phyloP scores from a whole-genome alignment of 2,888 invertebrate species.

The Ophion ellenae region DNA sequence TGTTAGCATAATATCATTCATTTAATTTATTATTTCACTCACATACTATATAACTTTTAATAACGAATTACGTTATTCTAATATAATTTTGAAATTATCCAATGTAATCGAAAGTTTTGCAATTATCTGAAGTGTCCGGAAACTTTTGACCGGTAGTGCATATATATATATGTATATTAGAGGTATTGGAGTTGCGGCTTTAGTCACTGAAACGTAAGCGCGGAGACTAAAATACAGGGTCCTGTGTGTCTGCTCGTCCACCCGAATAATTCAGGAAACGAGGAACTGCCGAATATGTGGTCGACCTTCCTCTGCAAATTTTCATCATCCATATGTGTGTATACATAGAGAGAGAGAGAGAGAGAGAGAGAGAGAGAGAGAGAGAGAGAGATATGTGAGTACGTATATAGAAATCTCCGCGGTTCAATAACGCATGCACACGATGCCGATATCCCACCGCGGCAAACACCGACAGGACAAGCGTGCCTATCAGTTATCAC shows the following conservation, averaged over 20 bases:
- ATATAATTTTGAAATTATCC: too few species aligned
- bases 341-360: not conserved
- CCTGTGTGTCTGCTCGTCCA: conserved; percentile 4
- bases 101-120: too few species aligned
- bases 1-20: too few species aligned
- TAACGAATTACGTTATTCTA: too few species aligned
- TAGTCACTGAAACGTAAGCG: conserved; percentile 11
- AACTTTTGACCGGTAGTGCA: too few species aligned
- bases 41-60: too few species aligned
- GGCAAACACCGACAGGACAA: conserved; percentile 46
- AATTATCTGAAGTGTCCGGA: too few species aligned
- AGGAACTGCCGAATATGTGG: conserved; percentile 34
- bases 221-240: not conserved
- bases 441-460: conserved; percentile 9
- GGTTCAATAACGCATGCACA: conserved; percentile 49
- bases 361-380: not conserved
- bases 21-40: too few species aligned
- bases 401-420: not conserved
- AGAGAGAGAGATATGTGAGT: not conserved
- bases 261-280: conserved; percentile 42
- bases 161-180: not conserved
- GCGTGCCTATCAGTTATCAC: conserved; percentile 61
- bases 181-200: not conserved
- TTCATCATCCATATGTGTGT: conserved; percentile 21
- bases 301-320: conserved; percentile 62